Conservation (phyloP, 2,113 vertebrate genomes). For the Poeciliopsis occidentalis region DNA sequence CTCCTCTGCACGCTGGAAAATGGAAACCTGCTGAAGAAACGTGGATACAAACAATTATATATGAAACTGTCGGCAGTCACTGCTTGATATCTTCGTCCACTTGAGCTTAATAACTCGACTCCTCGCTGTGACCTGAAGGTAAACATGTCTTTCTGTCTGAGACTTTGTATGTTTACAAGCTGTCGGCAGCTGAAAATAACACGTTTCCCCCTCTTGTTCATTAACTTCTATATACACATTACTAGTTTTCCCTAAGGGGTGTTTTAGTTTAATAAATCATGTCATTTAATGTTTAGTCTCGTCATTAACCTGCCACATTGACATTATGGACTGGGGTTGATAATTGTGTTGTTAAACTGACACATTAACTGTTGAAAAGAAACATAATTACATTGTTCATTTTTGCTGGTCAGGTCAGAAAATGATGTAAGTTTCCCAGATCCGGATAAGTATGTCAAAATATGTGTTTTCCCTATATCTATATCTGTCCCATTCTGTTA, state of each 20-base stretch:
- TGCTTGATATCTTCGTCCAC: neutral
- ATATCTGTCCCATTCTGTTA: too few species aligned
- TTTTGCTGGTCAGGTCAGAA: too few species aligned
- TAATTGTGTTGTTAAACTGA: too few species aligned
- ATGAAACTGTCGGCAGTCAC: neutral
- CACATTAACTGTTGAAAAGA: too few species aligned
- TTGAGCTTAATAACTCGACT: slow-evolving; percentile 3
- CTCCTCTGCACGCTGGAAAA: slow-evolving; percentile 43
- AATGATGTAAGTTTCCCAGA: too few species aligned
- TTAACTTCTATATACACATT: neutral
- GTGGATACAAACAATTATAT: slow-evolving; percentile 44
- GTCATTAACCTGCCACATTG: too few species aligned
- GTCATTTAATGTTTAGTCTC: neutral
- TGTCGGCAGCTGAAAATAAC: neutral
- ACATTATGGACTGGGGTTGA: neutral
- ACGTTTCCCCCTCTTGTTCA: neutral
- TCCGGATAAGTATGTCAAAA: too few species aligned
- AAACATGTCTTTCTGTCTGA: neutral
- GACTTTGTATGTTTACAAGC: slow-evolving; percentile 43
- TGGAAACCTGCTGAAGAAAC: slow-evolving; percentile 41
- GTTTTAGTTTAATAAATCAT: neutral
- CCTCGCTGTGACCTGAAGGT: slow-evolving; percentile 21
- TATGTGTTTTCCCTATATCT: too few species aligned
- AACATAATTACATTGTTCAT: too few species aligned
- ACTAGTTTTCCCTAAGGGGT: neutral